Percentiles rank a stretch among this genome's conserved stretches.
Evolutionary conservation across 30 jellyfish, hydroid and myxozoan species (phyloP).

Genomic region (Thelohanellus kitauei): DNA sequence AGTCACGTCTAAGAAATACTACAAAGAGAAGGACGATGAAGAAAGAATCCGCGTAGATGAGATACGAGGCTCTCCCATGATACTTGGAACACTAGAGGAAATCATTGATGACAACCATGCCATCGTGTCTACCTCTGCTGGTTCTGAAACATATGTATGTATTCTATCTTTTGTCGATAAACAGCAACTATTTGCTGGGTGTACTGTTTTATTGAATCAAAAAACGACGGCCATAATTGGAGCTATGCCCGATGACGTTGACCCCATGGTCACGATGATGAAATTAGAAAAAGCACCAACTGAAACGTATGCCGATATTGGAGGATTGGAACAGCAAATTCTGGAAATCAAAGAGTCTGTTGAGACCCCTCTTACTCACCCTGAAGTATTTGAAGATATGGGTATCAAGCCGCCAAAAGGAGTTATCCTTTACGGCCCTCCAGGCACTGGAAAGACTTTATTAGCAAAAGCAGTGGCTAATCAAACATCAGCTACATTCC

Average conservation of each 20-base stretch:
- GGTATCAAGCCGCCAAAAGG: constrained; percentile 95
- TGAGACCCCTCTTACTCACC: constrained; percentile 81
- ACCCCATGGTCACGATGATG: constrained; percentile 95
- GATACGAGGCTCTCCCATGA: constrained; percentile 82
- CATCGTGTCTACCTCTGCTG: constrained; percentile 87
- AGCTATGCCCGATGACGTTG: constrained; percentile 70
- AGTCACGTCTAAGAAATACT: too few relatives aligned
- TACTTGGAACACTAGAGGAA: constrained; percentile 83
- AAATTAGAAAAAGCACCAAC: constrained; percentile 87
- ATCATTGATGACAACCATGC: constrained; percentile 88
- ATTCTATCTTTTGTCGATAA: constrained; percentile 74
- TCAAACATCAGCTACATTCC: constrained; percentile 87
- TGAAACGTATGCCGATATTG: constrained; percentile 85
- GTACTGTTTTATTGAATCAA: constrained; percentile 69
- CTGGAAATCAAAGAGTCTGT: constrained; percentile 95
- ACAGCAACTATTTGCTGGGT: constrained; percentile 61
- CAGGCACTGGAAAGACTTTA: constrained; percentile 92
- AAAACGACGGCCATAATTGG: constrained; percentile 60
- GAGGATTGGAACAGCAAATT: constrained; percentile 77
- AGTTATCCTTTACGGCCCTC: constrained; percentile 68
- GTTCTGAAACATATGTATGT: constrained; percentile 82
- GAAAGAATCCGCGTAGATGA: constrained; percentile 85
- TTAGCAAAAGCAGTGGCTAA: constrained; percentile 94
- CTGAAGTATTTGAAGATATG: constrained; percentile 91
- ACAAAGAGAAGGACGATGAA: too few relatives aligned